These are phyloP conservation scores for Noctua janthina DNA, from an alignment of 2,888 invertebrate genomes.

Conservation along the genomic window DNA sequence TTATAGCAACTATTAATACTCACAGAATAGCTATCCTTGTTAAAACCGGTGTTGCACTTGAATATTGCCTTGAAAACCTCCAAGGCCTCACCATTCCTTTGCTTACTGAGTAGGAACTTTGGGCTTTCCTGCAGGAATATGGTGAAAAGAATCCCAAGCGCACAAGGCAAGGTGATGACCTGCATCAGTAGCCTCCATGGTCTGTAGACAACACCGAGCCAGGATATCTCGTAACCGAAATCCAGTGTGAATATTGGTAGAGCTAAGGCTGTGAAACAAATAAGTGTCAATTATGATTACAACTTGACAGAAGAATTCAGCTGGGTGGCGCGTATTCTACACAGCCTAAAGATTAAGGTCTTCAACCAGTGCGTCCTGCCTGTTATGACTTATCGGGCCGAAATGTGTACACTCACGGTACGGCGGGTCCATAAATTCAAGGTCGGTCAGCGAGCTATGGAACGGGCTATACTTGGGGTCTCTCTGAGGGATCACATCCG, in stretches of 20 bases:
- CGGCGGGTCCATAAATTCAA: too few species aligned
- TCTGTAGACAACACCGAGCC: slow-evolving; percentile 89
- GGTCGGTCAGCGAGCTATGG: too few species aligned
- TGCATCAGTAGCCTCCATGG: slow-evolving; percentile 94
- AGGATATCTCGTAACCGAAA: slow-evolving; percentile 79
- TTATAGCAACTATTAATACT: slow-evolving; percentile 51
- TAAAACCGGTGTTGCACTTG: slow-evolving; percentile 73
- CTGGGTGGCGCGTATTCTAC: too few species aligned
- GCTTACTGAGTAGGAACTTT: slow-evolving; percentile 92
- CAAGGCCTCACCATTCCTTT: slow-evolving; percentile 90
- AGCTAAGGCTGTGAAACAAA: slow-evolving; percentile 75
- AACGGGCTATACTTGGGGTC: too few species aligned
- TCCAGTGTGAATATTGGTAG: slow-evolving; percentile 77
- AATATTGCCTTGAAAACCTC: slow-evolving; percentile 76
- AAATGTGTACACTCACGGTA: too few species aligned
- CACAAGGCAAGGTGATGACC: slow-evolving; percentile 91
- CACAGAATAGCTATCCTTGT: slow-evolving; percentile 73
- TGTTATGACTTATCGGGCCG: too few species aligned
- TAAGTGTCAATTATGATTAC: neutral
- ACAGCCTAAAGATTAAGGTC: too few species aligned
- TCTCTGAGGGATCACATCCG: too few species aligned
- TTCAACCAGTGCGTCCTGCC: too few species aligned
- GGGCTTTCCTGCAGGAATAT: slow-evolving; percentile 93
- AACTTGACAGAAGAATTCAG: too few species aligned
- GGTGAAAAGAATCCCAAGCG: slow-evolving; percentile 90